Conservation (phyloP, 53 echinoderm and acorn worm genomes). For the Pentamera pediparva region DNA sequence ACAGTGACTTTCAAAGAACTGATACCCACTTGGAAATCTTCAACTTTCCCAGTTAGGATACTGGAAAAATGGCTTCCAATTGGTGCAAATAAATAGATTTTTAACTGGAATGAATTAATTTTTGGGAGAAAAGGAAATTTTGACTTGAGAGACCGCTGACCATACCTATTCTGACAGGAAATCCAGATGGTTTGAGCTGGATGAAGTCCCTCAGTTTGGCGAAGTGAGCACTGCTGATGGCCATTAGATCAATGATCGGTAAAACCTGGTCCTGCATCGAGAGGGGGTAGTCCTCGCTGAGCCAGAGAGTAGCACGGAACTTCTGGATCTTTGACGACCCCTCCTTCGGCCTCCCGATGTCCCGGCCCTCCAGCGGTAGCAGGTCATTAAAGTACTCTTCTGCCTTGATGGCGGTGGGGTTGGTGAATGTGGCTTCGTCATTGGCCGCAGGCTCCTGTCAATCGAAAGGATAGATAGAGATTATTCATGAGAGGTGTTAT, state of each 20-base stretch:
- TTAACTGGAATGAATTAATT: too few species aligned
- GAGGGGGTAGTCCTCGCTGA: slow-evolving; percentile 83
- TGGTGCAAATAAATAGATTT: too few species aligned
- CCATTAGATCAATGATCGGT: slow-evolving; percentile 98
- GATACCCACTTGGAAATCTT: too few species aligned
- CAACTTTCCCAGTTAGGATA: neutral
- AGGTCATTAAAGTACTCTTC: slow-evolving; percentile 88
- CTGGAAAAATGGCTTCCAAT: too few species aligned
- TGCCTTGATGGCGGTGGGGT: slow-evolving; percentile 84
- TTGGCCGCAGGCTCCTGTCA: slow-evolving; percentile 32
- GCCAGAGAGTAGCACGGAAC: slow-evolving; percentile 91
- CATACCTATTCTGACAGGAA: slow-evolving; percentile 94
- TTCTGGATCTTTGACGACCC: slow-evolving; percentile 76
- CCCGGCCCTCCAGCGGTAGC: slow-evolving; percentile 61
- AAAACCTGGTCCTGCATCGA: slow-evolving; percentile 96
- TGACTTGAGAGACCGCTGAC: neutral
- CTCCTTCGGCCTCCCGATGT: slow-evolving; percentile 87
- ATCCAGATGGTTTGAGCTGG: slow-evolving; percentile 86
- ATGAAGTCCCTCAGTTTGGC: slow-evolving; percentile 92
- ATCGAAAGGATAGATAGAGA: neutral
- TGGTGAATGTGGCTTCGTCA: slow-evolving; percentile 41
- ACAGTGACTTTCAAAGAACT: too few species aligned
- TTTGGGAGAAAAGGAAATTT: neutral
- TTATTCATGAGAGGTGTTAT: neutral
- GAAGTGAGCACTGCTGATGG: slow-evolving; percentile 96